Conservation (phyloP, 2,113 vertebrate genomes). For the Tonatia bakeri region DNA sequence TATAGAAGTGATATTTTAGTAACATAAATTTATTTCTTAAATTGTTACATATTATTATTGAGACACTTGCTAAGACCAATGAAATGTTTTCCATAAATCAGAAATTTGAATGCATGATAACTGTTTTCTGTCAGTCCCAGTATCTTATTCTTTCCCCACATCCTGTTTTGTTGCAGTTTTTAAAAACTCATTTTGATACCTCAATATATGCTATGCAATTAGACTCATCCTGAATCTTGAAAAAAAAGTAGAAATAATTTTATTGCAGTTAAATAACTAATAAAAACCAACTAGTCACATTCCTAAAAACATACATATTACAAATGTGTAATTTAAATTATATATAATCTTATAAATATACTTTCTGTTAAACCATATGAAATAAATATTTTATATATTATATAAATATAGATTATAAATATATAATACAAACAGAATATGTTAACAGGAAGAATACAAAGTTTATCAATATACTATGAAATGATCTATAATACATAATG, state of each 20-base stretch:
- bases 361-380: neutral
- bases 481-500: neutral
- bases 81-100: neutral
- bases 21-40: constrained; percentile 10
- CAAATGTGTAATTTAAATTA: constrained; percentile 5
- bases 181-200: neutral
- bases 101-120: neutral
- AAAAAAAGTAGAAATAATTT: constrained; percentile 11
- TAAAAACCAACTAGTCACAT: neutral
- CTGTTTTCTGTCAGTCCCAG: neutral
- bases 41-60: neutral
- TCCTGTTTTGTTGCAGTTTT: neutral
- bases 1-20: neutral
- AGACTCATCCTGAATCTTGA: neutral
- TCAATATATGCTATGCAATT: neutral
- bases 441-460: neutral
- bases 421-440: neutral
- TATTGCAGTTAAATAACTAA: neutral
- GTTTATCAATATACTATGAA: neutral
- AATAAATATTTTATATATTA: neutral
- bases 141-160: neutral
- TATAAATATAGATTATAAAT: neutral
- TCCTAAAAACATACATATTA: neutral
- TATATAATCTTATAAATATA: neutral
- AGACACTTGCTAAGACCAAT: neutral